A percentile compares a stretch with the other conserved stretches of the same genome.
These are phyloP conservation scores for Craterocephalus amniculus DNA, from an alignment of 2,797 vertebrate genomes.

Conservation along the genomic window DNA sequence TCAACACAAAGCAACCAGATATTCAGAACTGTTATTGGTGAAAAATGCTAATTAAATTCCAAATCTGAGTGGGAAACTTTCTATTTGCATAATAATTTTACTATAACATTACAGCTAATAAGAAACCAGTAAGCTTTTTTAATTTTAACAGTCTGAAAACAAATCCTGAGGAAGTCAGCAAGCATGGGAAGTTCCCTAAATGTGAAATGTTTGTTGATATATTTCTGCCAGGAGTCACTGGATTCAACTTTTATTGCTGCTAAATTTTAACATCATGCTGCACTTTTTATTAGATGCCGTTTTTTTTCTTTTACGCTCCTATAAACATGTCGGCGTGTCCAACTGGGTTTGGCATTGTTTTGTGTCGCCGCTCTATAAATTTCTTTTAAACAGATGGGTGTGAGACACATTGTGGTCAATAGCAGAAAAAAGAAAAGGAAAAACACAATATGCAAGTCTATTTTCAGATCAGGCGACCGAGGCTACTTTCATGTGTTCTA, in stretches of 20 bases:
- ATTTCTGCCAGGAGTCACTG: constrained; percentile 46
- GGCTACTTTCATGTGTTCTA: constrained; percentile 42
- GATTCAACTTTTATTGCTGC: constrained; percentile 39
- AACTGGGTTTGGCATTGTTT: constrained; percentile 26
- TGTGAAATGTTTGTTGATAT: constrained; percentile 23
- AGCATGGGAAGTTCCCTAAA: constrained; percentile 10
- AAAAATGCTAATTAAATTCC: not conserved
- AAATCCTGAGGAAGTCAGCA: not conserved
- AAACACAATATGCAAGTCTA: constrained; percentile 37
- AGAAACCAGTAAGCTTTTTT: not conserved
- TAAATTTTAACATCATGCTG: constrained; percentile 35
- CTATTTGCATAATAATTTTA: not conserved
- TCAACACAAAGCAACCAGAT: not conserved
- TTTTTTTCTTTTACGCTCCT: constrained; percentile 44
- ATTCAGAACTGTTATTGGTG: too few relatives aligned
- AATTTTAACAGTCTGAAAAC: not conserved
- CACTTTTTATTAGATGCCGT: constrained; percentile 50
- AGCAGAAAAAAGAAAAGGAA: constrained; percentile 6
- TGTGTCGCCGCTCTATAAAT: constrained; percentile 41
- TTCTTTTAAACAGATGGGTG: constrained; percentile 54
- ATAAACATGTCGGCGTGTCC: constrained; percentile 54
- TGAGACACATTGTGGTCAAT: constrained; percentile 49
- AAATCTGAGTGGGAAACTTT: not conserved
- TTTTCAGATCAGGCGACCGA: constrained; percentile 54
- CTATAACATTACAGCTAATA: not conserved